Base-by-base conservation (phyloP, 2,888 invertebrate genomes). In the Hypomecis atomaria region DNA sequence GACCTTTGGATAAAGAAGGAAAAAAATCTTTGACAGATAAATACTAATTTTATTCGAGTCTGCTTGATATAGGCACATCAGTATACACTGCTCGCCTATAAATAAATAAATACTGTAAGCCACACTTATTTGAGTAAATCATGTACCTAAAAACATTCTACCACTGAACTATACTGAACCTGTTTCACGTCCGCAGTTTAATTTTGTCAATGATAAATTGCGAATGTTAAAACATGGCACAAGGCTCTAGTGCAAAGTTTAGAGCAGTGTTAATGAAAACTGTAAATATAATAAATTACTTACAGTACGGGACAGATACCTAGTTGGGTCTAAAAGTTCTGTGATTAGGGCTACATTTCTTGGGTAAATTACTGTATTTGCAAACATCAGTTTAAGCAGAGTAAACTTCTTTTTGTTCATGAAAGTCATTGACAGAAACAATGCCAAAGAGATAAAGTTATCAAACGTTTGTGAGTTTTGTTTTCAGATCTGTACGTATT, bases 221-320 rank as follows among this genome's bases (percentile, higher is more conserved):
- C 23, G 3, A 23, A 23, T 23, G 23, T 23, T 23, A 2, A 23
- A 23, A 10, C 34, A 48, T 9, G 38, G 50, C 38, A 50, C 50
- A 38, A 11, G 13, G 13, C 5, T 38, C 52, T 58, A 62, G 42
- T 47, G 57, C 47, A 62, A 62, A 62, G 45, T 53, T 62, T 40
- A 47, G 5, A 52, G 52, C 40, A 57, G 47, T 47, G 47, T 57
- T 62, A 62, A 57, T 58, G 62, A 58, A 62, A 62, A 52, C 52
- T 59, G 59, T 59, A 52, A 59, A 59, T n/a, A n/a, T n/a, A n/a
- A n/a, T n/a, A n/a, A n/a, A 42, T 43, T 7, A 13, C 40, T 7
- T 40, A 34, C 40, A 33, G 40, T 49, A 33, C 38, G 43, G 9
- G 34, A 11, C 9, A 49, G 48, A 42, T 49, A 42, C 50, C n/a